phyloP scores from a whole-genome alignment of 2,888 invertebrate species.

The Protodeltote pygarga region DNA sequence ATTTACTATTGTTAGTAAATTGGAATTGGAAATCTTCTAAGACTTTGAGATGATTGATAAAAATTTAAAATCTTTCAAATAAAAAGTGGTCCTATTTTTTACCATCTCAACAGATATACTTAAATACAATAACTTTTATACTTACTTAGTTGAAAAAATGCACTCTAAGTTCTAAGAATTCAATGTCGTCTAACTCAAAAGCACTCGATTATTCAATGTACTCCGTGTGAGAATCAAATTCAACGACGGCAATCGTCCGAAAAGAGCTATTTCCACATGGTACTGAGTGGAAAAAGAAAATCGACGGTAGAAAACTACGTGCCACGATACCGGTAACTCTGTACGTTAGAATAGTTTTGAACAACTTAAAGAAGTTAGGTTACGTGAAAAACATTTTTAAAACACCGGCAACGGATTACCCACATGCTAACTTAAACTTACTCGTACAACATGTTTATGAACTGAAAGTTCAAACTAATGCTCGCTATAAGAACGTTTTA shows the following conservation, averaged over 20 bases:
- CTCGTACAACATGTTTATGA: constrained; percentile 29
- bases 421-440: constrained; percentile 30
- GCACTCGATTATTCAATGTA: constrained; percentile 71
- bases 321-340: constrained; percentile 25
- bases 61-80: background rate
- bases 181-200: constrained; percentile 34
- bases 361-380: constrained; percentile 50
- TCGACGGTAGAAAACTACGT: constrained; percentile 55
- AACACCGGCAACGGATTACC: constrained; percentile 39
- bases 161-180: constrained; percentile 31
- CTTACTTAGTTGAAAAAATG: constrained; percentile 21
- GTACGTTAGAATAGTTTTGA: constrained; percentile 42
- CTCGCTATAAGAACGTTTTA: constrained; percentile 14
- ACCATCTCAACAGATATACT: constrained; percentile 10
- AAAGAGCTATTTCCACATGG: constrained; percentile 71
- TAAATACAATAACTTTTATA: constrained; percentile 17
- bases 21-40: too few relatives aligned
- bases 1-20: too few relatives aligned
- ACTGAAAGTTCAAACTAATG: constrained; percentile 30
- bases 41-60: too few relatives aligned
- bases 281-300: constrained; percentile 59
- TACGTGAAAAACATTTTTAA: constrained; percentile 50
- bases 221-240: constrained; percentile 52
- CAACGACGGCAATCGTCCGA: constrained; percentile 62
- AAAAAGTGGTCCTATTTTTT: constrained; percentile 17